Conservation (phyloP, 2,797 vertebrate genomes). For the Amphiprion clarkii region DNA sequence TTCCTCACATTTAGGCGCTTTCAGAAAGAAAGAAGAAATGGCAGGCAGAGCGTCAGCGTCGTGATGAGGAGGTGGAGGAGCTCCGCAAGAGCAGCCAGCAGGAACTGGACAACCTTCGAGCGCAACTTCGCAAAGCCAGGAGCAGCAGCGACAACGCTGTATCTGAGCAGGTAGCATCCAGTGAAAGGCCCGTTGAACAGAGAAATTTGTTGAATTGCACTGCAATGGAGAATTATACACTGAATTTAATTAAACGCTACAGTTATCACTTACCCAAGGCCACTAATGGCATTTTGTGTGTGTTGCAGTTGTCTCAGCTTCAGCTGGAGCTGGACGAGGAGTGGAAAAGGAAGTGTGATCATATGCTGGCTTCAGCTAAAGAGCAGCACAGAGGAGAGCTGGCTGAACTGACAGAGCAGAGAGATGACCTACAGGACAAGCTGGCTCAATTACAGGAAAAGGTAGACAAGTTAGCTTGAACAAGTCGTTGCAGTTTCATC, state of each 20-base stretch:
- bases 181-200: background rate
- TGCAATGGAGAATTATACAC: too few species aligned
- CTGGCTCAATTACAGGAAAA: slow-evolving; percentile 88
- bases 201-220: too few species aligned
- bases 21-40: slow-evolving; percentile 93
- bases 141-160: slow-evolving; percentile 87
- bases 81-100: slow-evolving; percentile 87
- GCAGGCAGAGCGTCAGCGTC: slow-evolving; percentile 88
- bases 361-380: slow-evolving; percentile 80
- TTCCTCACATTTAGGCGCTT: slow-evolving; percentile 81
- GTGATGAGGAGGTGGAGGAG: slow-evolving; percentile 93
- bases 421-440: slow-evolving; percentile 84
- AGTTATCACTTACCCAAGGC: background rate
- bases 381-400: slow-evolving; percentile 85
- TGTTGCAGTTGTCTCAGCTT: slow-evolving; percentile 84
- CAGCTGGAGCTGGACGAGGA: slow-evolving; percentile 91
- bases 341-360: slow-evolving; percentile 88
- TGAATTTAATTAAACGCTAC: background rate
- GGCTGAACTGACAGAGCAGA: slow-evolving; percentile 87
- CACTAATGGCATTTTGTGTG: background rate
- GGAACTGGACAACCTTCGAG: slow-evolving; percentile 89
- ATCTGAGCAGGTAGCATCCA: slow-evolving; percentile 88
- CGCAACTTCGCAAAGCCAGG: slow-evolving; percentile 89
- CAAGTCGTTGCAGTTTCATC: too few species aligned
- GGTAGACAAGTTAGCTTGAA: slow-evolving; percentile 62